Evolutionary conservation across 2,888 invertebrate genomes (phyloP).

Genomic region (Coremacera marginata): DNA sequence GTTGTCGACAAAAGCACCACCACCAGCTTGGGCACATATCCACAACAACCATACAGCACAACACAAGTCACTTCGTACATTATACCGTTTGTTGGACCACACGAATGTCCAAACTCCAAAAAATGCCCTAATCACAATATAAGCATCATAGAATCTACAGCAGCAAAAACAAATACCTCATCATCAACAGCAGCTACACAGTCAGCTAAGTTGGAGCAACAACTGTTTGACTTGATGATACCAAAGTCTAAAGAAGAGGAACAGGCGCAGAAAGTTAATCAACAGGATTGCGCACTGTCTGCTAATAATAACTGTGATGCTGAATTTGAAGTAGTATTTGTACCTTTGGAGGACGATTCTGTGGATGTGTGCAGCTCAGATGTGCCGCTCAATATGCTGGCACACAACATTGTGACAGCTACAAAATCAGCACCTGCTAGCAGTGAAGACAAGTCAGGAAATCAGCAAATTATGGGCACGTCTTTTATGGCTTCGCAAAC

Average conservation of each 20-base stretch:
- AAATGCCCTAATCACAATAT: conserved; percentile 66
- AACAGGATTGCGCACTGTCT: neutral
- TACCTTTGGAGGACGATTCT: conserved; percentile 37
- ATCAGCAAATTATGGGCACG: conserved; percentile 61
- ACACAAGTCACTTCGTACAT: conserved; percentile 68
- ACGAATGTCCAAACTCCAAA: conserved; percentile 69
- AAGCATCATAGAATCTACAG: conserved; percentile 4
- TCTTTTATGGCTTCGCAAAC: conserved; percentile 68
- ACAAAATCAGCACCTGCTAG: conserved; percentile 47
- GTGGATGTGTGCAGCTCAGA: conserved; percentile 59
- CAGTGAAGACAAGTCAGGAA: conserved; percentile 55
- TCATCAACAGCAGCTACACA: conserved; percentile 30
- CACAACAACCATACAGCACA: conserved; percentile 60
- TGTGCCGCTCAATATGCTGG: conserved; percentile 63
- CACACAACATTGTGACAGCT: conserved; percentile 41
- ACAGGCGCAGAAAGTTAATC: neutral
- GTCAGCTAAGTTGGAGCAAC: conserved; percentile 1
- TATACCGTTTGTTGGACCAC: conserved; percentile 69
- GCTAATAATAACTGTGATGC: conserved; percentile 20
- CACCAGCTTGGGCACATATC: conserved; percentile 46
- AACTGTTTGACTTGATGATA: neutral
- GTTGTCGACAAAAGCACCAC: conserved; percentile 62
- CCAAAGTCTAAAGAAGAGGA: neutral
- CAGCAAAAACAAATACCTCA: conserved; percentile 14
- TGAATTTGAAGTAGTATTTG: conserved; percentile 42